Evolutionary conservation across 1,140 invertebrate species (phyloP), one percentile per base, ranked within the genome.

Genomic region (Pygmarrhopalites habei): DNA sequence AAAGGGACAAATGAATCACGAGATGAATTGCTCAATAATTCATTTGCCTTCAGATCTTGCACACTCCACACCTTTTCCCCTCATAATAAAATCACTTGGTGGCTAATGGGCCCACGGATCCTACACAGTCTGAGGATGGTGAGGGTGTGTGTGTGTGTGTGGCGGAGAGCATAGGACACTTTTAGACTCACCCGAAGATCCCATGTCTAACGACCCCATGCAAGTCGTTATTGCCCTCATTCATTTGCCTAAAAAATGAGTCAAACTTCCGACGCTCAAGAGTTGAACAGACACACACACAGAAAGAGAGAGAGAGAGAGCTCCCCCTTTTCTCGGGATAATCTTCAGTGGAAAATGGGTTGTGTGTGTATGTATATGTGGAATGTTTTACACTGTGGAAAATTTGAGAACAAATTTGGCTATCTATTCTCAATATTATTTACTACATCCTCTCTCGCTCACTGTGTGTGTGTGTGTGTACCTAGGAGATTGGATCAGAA

Each of bases 221-320:
- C 14, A 49, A 49, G 46, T 49, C 46, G 46, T 49, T 49, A 49
- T 49, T 49, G 23, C 46, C 46, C 46, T 49, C 46, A 49, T 49
- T 49, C 46, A 49, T 49, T 49, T 15, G 46, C 46, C 7, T 49
- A 49, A 49, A 49, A 49, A 49, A 49, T 49, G 46, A 49, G 46
- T 10, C 14, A 7, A 49, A 19, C 46, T 49, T 49, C 46, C 19
- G 7, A 7, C 17, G 7, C 10, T 17, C n/a, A n/a, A 41, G 39
- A n/a, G 39, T 41, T 12, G 39, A 41, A 41, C n/a, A 41, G 12
- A 41, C 39, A n/a, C 39, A 41, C 39, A 41, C 12, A n/a, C 39
- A 41, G n/a, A 41, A 41, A 41, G 39, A n/a, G 12, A 12, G 39
- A 41, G 39, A n/a, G n/a, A n/a, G n/a, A n/a, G n/a, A n/a, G n/a